Base-by-base conservation (phyloP, 2,113 vertebrate genomes). In the Calyptommatus sinebrachiatus region DNA sequence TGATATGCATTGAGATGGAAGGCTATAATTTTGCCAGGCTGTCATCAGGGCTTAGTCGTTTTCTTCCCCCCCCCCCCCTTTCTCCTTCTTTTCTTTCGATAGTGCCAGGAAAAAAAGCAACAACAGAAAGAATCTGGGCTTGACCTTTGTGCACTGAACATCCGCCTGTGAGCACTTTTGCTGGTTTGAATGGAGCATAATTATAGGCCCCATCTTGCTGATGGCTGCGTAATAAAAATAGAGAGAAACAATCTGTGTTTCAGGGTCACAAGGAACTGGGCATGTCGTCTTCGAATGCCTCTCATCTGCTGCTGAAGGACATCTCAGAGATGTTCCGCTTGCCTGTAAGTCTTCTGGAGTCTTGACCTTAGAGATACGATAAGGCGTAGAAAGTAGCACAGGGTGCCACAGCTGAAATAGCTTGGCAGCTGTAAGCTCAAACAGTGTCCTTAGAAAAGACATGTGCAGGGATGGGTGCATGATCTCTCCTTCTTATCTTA, bases 21-120 rank as follows among this genome's bases (percentile, higher is more conserved):
- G 65, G 48, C 63, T 76, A 83, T 86, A 83, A 90, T 89, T 87
- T 80, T 77, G 80, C 83, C 76, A 81, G 77, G 70, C 62, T 45
- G 35, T 46, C 63, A 84, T 57, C 79, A 83, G 50, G 80, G 76
- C 76, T 80, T 67, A 67, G 74, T 82, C 82, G 31, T 26, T 75
- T 45, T 41, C 63, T 53, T 46, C 48, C 46, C 82, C 7, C 0
- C 80, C 48, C 46, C 82, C 7, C 0, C 80, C 83, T 46, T 45
- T 50, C 77, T 14, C 0, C 79, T 78, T 11, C 1, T 16, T 31
- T 57, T 57, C 50, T 62, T 67, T 57, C 22, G 0, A 79, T 81
- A 57, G 29, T 8, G 24, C 62, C 60, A 74, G 83, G 77, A 85
- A 73, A 83, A 81, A 18, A 14, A 57, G n/a, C 14, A 57, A 57